These are phyloP conservation scores for Eugnorisma glareosa DNA, from an alignment of 2,888 invertebrate genomes.

Conservation along the genomic window DNA sequence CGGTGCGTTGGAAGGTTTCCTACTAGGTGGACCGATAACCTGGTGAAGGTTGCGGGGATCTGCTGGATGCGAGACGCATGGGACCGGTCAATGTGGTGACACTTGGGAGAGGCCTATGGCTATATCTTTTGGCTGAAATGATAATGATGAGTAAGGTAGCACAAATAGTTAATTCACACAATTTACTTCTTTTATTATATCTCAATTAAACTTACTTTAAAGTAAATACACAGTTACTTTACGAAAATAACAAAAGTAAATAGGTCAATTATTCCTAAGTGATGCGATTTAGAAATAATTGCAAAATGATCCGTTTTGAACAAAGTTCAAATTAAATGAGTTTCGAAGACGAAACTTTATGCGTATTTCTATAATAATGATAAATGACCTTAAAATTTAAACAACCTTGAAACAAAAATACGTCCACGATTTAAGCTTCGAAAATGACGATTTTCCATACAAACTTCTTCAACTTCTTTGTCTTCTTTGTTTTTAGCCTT, in stretches of 20 bases:
- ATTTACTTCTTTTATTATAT: not conserved
- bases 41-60: no score
- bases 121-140: no score
- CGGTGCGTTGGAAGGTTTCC: no score
- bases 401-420: no score
- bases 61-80: no score
- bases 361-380: conserved; percentile 14
- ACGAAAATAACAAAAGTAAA: not conserved
- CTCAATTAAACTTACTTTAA: not conserved
- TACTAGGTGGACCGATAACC: no score
- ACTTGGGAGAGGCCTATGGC: no score
- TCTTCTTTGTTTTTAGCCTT: no score
- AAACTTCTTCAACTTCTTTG: no score
- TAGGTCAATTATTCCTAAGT: not conserved
- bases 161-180: not conserved
- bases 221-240: not conserved
- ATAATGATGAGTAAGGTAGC: no score
- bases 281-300: conserved; percentile 19
- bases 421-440: no score
- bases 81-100: no score
- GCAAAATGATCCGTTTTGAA: conserved; percentile 6
- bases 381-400: conserved; percentile 11
- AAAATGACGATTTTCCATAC: not conserved
- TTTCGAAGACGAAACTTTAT: conserved; percentile 7
- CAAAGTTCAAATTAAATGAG: conserved; percentile 15